Percentiles rank a stretch among this genome's conserved stretches.
These are phyloP conservation scores for Mythimna albipuncta DNA, from an alignment of 2,888 invertebrate genomes.

Conservation along the genomic window DNA sequence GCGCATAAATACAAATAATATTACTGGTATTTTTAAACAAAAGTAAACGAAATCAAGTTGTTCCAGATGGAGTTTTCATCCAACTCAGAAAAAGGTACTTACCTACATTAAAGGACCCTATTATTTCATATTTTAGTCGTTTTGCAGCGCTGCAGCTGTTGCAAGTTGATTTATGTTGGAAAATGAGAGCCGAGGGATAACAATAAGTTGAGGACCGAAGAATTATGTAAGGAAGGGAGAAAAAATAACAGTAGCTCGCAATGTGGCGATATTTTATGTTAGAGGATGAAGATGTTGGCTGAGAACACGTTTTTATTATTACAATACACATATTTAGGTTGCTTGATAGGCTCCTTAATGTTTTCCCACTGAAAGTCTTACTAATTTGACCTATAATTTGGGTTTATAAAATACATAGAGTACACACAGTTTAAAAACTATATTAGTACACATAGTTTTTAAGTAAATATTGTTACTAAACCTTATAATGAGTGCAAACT, in stretches of 20 bases:
- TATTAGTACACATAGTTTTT: too few relatives aligned
- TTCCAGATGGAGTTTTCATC: conserved; percentile 6
- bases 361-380: neutral
- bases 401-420: neutral
- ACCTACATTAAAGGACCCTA: conserved; percentile 43
- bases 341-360: conserved; percentile 1
- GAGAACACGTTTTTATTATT: conserved; percentile 40
- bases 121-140: conserved; percentile 64
- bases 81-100: conserved; percentile 30
- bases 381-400: too few relatives aligned
- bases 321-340: neutral
- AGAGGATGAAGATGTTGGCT: conserved; percentile 17
- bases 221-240: conserved; percentile 62
- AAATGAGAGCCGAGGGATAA: conserved; percentile 59
- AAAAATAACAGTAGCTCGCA: conserved; percentile 52
- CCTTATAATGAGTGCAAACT: too few relatives aligned
- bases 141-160: conserved; percentile 66
- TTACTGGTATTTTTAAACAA: neutral
- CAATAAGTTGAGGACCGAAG: conserved; percentile 59
- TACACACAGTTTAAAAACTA: too few relatives aligned
- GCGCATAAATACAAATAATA: too few relatives aligned
- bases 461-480: too few relatives aligned
- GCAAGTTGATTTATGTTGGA: conserved; percentile 65
- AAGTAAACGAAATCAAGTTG: neutral
- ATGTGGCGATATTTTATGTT: conserved; percentile 46